Evolutionary conservation across 2,888 invertebrate genomes (phyloP).

Genomic region (Leucophenga montana): DNA sequence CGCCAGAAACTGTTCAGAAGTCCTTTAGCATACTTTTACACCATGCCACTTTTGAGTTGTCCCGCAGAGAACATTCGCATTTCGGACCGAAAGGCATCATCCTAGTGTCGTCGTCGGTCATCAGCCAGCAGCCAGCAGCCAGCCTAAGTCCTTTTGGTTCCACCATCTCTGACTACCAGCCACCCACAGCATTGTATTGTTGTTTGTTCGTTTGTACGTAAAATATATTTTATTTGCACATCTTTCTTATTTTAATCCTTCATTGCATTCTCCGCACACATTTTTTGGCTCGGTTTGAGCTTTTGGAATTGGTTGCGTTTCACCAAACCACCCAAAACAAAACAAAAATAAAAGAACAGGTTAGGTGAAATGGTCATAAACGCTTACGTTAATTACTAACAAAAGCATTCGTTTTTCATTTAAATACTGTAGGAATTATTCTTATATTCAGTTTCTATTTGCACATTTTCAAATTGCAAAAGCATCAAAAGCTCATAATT

Average conservation of each 20-base stretch:
- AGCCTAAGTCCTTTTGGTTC: background rate
- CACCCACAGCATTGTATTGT: constrained; percentile 38
- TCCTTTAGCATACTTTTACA: background rate
- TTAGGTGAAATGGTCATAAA: background rate
- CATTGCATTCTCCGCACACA: constrained; percentile 49
- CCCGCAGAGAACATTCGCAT: constrained; percentile 16
- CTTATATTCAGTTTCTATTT: too few species aligned
- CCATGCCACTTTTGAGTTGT: background rate
- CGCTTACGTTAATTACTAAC: constrained; percentile 5
- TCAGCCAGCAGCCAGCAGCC: background rate
- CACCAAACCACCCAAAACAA: background rate
- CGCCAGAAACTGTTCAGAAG: background rate
- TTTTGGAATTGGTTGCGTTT: background rate
- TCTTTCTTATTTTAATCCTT: constrained; percentile 72
- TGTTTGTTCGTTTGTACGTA: constrained; percentile 54
- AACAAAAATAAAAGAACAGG: too few species aligned
- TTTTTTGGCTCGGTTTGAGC: constrained; percentile 39
- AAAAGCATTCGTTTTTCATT: background rate
- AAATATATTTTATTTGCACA: constrained; percentile 69
- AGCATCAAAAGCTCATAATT: too few species aligned
- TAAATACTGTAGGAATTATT: too few species aligned
- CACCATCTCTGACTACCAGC: constrained; percentile 6
- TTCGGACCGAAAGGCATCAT: constrained; percentile 45
- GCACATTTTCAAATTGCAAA: too few species aligned
- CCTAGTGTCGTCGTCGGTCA: background rate